phyloP scores from a whole-genome alignment of 2,113 vertebrate species.

The Mesocricetus auratus region DNA sequence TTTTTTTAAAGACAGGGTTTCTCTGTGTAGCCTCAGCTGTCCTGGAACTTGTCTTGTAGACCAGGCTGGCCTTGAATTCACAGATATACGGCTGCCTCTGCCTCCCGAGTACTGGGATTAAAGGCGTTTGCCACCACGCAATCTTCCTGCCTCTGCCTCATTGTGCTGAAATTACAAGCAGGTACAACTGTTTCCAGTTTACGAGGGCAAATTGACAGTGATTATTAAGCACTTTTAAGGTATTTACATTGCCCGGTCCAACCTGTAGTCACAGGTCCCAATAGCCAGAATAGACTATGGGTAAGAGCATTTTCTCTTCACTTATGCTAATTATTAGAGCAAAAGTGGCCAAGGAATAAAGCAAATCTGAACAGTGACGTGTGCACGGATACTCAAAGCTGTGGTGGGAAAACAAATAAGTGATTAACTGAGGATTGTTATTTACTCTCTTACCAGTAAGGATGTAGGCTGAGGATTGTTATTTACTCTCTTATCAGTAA shows the following conservation, averaged over 20 bases:
- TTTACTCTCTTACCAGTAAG: not conserved
- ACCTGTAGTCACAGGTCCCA: not conserved
- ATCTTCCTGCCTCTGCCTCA: not conserved
- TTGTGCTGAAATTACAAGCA: not conserved
- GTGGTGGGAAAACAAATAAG: not conserved
- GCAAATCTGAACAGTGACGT: not conserved
- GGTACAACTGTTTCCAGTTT: not conserved
- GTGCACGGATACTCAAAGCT: not conserved
- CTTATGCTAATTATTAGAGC: not conserved
- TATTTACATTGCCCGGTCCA: not conserved
- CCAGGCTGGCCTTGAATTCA: not conserved
- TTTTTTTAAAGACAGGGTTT: not conserved
- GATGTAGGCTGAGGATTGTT: not conserved
- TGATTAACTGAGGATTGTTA: not conserved
- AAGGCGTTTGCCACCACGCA: accelerated
- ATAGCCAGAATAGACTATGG: not conserved
- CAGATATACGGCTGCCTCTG: not conserved
- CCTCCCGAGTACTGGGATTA: not conserved
- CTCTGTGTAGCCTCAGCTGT: not conserved
- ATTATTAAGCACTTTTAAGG: slow-evolving; percentile 8
- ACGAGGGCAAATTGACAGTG: not conserved
- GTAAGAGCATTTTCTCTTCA: not conserved
- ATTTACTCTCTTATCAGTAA: too few species aligned
- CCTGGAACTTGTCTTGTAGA: not conserved
- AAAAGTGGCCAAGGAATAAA: not conserved